These are phyloP conservation scores for Antedon mediterranea DNA, from an alignment of 53 echinoderm and acorn worm species.

Conservation along the genomic window DNA sequence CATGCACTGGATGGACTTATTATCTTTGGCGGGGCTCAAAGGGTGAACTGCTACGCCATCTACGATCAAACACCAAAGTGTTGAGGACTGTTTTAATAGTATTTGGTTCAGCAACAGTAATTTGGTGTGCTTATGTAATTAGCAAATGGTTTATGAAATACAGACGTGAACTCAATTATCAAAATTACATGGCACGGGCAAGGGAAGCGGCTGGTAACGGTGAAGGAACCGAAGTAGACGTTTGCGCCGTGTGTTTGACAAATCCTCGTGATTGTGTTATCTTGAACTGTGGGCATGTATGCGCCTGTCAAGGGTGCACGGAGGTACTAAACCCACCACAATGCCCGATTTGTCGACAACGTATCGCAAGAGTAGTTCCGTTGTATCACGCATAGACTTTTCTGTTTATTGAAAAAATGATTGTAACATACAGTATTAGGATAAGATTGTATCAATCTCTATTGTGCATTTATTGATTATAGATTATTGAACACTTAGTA, in stretches of 20 bases:
- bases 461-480: no score
- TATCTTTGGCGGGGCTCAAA: conserved; percentile 44
- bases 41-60: conserved; percentile 36
- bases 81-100: conserved; percentile 45
- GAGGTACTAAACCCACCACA: conserved; percentile 66
- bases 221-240: conserved; percentile 43
- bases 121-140: conserved; percentile 25
- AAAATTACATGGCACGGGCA: conserved; percentile 37
- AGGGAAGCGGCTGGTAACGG: conserved; percentile 35
- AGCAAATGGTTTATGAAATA: conserved; percentile 48
- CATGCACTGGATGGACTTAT: conserved; percentile 35
- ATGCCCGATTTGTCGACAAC: conserved; percentile 89
- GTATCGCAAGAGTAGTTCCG: conserved; percentile 75
- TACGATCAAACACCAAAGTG: conserved; percentile 40
- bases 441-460: no score
- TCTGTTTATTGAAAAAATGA: not conserved
- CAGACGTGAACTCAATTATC: conserved; percentile 28
- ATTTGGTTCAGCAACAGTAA: conserved; percentile 54
- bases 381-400: conserved; percentile 62
- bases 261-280: conserved; percentile 75
- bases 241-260: conserved; percentile 70
- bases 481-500: no score
- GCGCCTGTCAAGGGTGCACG: conserved; percentile 69
- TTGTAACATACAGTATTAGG: not conserved
- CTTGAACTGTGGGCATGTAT: conserved; percentile 88